Percentiles rank a stretch among this genome's conserved stretches.
phyloP scores from a whole-genome alignment of 1,140 invertebrate species.

The Drosophila obscura region DNA sequence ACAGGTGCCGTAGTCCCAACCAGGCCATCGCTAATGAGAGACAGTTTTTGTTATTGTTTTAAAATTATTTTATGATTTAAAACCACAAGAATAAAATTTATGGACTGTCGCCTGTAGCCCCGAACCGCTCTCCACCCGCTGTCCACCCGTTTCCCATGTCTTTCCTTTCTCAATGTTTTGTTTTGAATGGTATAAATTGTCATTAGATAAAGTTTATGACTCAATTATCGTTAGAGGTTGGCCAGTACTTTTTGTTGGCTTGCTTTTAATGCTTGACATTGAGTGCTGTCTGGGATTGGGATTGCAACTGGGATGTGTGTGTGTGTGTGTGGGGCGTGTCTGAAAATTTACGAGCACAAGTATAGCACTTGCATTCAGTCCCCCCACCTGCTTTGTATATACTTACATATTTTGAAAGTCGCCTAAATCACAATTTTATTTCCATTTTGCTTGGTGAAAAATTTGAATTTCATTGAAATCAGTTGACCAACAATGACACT shows the following conservation, averaged over 20 bases:
- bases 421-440: slow-evolving; percentile 34
- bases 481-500: slow-evolving; percentile 18
- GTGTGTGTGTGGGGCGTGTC: slow-evolving; percentile 29
- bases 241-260: slow-evolving; percentile 53
- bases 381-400: too few relatives aligned
- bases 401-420: slow-evolving; percentile 47
- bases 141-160: background rate
- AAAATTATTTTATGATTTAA: slow-evolving; percentile 66
- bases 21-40: slow-evolving; percentile 57
- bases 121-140: too few relatives aligned
- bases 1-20: too few relatives aligned
- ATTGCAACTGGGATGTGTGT: background rate
- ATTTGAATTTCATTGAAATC: slow-evolving; percentile 7
- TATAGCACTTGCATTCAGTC: too few relatives aligned
- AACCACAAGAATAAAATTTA: slow-evolving; percentile 58
- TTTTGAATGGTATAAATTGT: slow-evolving; percentile 77
- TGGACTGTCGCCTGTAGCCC: slow-evolving; percentile 3
- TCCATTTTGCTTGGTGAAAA: background rate
- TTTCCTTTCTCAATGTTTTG: slow-evolving; percentile 48
- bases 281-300: slow-evolving; percentile 31
- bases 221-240: slow-evolving; percentile 77
- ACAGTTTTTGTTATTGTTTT: slow-evolving; percentile 20
- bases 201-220: slow-evolving; percentile 82
- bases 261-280: slow-evolving; percentile 70
- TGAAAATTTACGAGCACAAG: slow-evolving; percentile 45